Conservation (phyloP, 2,113 vertebrate genomes). For the Cyanoderma ruficeps region DNA sequence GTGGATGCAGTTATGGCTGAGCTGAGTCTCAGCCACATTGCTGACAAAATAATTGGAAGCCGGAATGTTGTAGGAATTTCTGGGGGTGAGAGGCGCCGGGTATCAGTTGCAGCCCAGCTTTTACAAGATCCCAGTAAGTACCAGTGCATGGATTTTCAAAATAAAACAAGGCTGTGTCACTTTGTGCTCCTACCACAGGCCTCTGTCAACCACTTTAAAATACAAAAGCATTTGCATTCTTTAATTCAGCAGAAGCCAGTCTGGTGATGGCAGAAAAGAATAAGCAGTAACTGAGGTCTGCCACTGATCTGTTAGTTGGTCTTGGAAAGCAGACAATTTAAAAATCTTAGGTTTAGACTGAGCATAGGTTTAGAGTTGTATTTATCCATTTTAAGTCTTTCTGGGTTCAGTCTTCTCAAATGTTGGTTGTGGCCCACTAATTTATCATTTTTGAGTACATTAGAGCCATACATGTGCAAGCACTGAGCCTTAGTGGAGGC, state of each 20-base stretch:
- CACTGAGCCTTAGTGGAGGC: background rate
- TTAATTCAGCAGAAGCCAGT: background rate
- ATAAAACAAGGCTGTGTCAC: background rate
- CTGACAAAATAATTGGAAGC: conserved; percentile 86
- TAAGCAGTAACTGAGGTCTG: background rate
- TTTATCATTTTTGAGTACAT: background rate
- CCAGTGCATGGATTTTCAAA: background rate
- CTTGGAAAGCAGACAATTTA: background rate
- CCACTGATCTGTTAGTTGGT: background rate
- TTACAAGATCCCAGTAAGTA: conserved; percentile 95
- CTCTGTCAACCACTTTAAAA: background rate
- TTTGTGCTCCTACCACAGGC: background rate
- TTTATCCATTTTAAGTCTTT: background rate
- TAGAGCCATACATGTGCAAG: background rate
- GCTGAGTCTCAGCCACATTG: conserved; percentile 87
- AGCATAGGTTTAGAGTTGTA: background rate
- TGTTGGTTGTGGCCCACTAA: background rate
- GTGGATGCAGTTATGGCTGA: conserved; percentile 88
- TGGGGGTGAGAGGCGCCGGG: conserved; percentile 87
- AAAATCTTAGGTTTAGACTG: background rate
- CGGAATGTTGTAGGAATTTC: conserved; percentile 85
- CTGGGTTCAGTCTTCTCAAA: background rate
- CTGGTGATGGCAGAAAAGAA: background rate
- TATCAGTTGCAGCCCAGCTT: conserved; percentile 91
- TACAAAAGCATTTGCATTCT: background rate